Percentiles rank a stretch among this genome's conserved stretches.
phyloP scores from a whole-genome alignment of 2,797 vertebrate genomes.

The Chrosomus eos region DNA sequence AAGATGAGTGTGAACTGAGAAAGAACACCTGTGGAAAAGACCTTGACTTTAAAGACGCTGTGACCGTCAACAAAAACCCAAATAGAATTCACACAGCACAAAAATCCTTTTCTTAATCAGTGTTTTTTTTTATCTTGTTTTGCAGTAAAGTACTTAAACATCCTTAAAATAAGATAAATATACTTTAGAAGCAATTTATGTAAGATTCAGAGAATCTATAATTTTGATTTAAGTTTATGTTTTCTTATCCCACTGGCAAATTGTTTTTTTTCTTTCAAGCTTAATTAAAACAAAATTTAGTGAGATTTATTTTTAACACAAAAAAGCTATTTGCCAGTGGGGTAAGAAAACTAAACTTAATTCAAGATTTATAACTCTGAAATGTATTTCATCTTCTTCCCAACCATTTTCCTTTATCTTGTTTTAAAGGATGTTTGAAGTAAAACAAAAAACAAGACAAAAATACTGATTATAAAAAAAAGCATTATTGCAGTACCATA shows the following conservation, averaged over 20 bases:
- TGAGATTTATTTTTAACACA: not conserved
- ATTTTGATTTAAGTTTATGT: not conserved
- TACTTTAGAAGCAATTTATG: not conserved
- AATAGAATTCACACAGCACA: not conserved
- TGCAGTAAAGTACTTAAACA: not conserved
- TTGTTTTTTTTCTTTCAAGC: not conserved
- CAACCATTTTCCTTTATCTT: not conserved
- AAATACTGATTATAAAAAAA: not conserved
- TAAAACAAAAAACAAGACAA: not conserved
- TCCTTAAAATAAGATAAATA: not conserved
- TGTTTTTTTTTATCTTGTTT: not conserved
- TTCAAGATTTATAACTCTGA: not conserved
- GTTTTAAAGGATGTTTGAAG: not conserved
- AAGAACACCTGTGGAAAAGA: slow-evolving; percentile 81
- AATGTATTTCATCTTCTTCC: not conserved
- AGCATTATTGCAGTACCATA: slow-evolving; percentile 71
- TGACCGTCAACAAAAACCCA: not conserved
- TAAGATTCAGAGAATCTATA: not conserved
- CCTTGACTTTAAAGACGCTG: not conserved
- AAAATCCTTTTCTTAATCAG: not conserved
- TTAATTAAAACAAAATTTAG: not conserved
- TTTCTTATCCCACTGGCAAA: slow-evolving; percentile 4
- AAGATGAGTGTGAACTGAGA: slow-evolving; percentile 92
- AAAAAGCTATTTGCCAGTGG: not conserved
- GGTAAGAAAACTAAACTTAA: not conserved